Conservation (phyloP, 2,113 vertebrate genomes). For the Thalassoma bifasciatum region DNA sequence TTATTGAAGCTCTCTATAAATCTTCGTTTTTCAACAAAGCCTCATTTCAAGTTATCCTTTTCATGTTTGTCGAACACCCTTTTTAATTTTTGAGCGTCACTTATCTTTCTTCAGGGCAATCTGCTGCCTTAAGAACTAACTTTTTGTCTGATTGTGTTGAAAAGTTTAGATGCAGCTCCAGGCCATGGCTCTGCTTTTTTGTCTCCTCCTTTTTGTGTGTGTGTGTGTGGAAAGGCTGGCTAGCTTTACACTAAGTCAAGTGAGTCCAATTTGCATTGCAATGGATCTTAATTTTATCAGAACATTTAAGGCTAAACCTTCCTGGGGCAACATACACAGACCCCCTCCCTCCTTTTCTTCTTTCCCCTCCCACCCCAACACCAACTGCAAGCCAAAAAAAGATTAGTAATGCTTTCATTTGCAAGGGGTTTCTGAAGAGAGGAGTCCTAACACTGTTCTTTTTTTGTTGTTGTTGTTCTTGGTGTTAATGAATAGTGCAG, state of each 20-base stretch:
- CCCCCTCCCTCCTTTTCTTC: background rate
- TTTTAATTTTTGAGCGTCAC: background rate
- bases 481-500: background rate
- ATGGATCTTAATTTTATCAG: conserved; percentile 50
- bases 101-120: background rate
- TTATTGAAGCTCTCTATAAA: background rate
- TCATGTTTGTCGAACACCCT: background rate
- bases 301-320: conserved; percentile 45
- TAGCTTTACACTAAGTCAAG: conserved; percentile 28
- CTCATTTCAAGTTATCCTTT: background rate
- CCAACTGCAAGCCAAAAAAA: conserved; percentile 56
- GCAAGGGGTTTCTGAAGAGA: conserved; percentile 12
- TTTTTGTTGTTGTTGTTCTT: conserved; percentile 14
- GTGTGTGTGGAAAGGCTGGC: background rate
- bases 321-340: background rate
- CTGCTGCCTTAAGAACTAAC: conserved; percentile 3
- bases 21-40: background rate
- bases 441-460: conserved; percentile 1
- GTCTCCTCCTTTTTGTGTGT: background rate
- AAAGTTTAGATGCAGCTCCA: conserved; percentile 37
- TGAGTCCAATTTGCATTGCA: conserved; percentile 55
- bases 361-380: conserved; percentile 9
- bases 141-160: conserved; percentile 33
- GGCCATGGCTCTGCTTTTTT: conserved; percentile 12
- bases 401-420: conserved; percentile 37